These are phyloP conservation scores for Brachypterus glaber DNA, from an alignment of 2,888 invertebrate species.

Conservation along the genomic window DNA sequence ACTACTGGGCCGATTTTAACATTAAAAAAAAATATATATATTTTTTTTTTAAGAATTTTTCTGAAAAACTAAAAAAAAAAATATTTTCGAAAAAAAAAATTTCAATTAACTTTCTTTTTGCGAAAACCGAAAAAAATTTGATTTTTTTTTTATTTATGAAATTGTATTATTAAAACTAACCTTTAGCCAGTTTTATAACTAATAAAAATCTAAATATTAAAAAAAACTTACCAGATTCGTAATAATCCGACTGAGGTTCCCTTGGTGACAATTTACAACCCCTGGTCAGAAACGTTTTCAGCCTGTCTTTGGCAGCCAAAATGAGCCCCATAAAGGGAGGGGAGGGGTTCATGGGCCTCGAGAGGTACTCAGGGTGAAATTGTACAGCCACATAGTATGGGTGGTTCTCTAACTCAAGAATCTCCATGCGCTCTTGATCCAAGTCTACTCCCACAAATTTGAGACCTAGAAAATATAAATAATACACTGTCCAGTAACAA, in stretches of 20 bases:
- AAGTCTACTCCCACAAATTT: slow-evolving; percentile 54
- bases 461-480: too few relatives aligned
- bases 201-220: slow-evolving; percentile 3
- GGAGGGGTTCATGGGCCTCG: slow-evolving; percentile 82
- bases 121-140: too few relatives aligned
- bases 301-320: slow-evolving; percentile 76
- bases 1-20: too few relatives aligned
- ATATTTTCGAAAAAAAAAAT: too few relatives aligned
- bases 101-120: neutral
- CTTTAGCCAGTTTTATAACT: neutral
- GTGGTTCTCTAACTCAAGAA: slow-evolving; percentile 77
- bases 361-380: slow-evolving; percentile 96
- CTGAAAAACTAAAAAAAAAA: too few relatives aligned
- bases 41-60: too few relatives aligned
- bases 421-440: slow-evolving; percentile 87
- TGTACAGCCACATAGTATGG: slow-evolving; percentile 93
- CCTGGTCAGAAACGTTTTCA: slow-evolving; percentile 60
- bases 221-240: slow-evolving; percentile 50
- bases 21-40: too few relatives aligned
- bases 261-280: slow-evolving; percentile 69
- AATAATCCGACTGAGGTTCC: slow-evolving; percentile 56
- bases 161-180: neutral
- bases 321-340: slow-evolving; percentile 93
- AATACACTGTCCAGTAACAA: too few relatives aligned
- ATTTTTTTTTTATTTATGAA: slow-evolving; percentile 3